Evolutionary conservation across 2,113 vertebrate species (phyloP).

Genomic region (Australoheros scitulus): DNA sequence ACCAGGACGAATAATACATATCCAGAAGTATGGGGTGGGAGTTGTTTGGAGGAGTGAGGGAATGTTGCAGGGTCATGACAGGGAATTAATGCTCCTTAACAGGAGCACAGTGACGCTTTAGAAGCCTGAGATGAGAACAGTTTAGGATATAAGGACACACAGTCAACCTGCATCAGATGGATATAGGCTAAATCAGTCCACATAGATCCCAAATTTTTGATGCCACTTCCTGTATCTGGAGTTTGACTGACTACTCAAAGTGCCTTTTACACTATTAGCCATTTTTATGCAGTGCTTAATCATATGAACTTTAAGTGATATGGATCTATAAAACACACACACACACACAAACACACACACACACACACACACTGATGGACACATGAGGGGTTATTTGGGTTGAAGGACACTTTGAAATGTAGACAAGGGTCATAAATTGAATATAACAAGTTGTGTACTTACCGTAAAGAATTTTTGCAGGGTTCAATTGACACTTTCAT

Average conservation of each 20-base stretch:
- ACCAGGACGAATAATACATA: slow-evolving; percentile 47
- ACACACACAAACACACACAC: too few species aligned
- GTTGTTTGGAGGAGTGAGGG: neutral
- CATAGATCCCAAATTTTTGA: neutral
- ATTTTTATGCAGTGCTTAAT: too few species aligned
- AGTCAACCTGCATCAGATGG: slow-evolving; percentile 40
- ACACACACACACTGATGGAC: too few species aligned
- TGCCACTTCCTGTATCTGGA: neutral
- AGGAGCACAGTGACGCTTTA: slow-evolving; percentile 57
- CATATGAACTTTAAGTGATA: too few species aligned
- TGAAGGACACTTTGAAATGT: too few species aligned
- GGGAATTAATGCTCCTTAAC: slow-evolving; percentile 65
- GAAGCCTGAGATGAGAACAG: slow-evolving; percentile 33
- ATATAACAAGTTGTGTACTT: too few species aligned
- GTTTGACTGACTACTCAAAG: neutral
- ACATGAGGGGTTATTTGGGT: too few species aligned
- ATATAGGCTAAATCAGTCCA: slow-evolving; percentile 35
- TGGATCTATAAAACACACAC: too few species aligned
- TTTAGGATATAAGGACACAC: slow-evolving; percentile 64
- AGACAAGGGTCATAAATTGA: too few species aligned
- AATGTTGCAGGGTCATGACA: slow-evolving; percentile 2
- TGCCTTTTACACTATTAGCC: too few species aligned
- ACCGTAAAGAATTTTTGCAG: too few species aligned
- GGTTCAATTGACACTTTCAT: too few species aligned
- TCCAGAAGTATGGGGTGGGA: slow-evolving; percentile 31